Percentiles rank a stretch among this genome's conserved stretches.
phyloP scores from a whole-genome alignment of 2,113 vertebrate species.

The Zosterops japonicus region DNA sequence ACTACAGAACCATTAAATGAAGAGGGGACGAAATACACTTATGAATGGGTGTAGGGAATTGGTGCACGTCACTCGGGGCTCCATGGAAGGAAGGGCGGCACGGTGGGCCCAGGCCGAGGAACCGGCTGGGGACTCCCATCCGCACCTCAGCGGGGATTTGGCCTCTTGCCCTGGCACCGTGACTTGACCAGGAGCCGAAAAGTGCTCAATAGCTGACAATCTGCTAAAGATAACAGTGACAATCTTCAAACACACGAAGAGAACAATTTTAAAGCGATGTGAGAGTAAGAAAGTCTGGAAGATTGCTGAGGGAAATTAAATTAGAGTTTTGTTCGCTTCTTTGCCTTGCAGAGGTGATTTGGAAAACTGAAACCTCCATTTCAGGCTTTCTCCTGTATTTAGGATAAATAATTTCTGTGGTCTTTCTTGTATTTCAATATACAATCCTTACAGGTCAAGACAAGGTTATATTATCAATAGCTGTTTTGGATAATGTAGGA shows the following conservation, averaged over 20 bases:
- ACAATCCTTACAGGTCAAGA: too few species aligned
- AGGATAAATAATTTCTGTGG: background rate
- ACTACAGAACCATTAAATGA: too few species aligned
- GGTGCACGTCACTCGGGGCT: too few species aligned
- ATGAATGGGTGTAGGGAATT: too few species aligned
- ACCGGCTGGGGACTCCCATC: fast-evolving
- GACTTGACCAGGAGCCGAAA: background rate
- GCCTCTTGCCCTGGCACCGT: too few species aligned
- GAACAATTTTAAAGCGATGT: background rate
- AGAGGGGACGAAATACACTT: fast-evolving
- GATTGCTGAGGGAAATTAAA: background rate
- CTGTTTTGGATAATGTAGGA: background rate
- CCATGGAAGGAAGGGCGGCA: fast-evolving
- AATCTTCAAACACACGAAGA: background rate
- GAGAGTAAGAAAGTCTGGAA: background rate
- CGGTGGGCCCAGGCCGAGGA: too few species aligned
- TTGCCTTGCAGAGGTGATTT: background rate
- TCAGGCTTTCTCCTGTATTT: background rate
- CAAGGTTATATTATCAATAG: background rate
- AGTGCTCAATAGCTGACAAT: fast-evolving
- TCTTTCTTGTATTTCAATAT: background rate
- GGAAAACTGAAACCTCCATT: background rate
- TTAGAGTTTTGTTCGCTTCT: background rate
- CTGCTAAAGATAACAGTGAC: background rate
- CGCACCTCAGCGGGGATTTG: fast-evolving